Conservation (phyloP, 2,113 vertebrate species). For the Leiothrix lutea region DNA sequence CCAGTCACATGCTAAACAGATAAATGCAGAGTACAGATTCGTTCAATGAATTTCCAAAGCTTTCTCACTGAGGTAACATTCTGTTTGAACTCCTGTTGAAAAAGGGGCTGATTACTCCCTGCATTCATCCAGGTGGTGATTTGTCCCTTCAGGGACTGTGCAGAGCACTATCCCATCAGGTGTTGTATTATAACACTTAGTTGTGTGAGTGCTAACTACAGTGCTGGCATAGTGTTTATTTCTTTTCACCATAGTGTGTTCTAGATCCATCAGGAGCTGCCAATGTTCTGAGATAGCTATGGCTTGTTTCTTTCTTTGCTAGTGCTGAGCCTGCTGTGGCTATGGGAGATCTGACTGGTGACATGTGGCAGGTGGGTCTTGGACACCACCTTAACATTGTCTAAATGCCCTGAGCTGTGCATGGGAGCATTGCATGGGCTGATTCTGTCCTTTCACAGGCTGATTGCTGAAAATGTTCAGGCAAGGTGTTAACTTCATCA, state of each 20-base stretch:
- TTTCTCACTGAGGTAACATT: background rate
- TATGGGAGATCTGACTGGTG: background rate
- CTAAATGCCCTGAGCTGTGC: background rate
- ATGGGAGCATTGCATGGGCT: fast-evolving
- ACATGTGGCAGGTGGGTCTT: background rate
- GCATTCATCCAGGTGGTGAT: background rate
- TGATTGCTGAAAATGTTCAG: background rate
- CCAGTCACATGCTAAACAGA: background rate
- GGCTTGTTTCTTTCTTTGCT: background rate
- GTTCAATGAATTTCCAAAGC: background rate
- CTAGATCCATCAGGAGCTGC: background rate
- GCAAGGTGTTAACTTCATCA: background rate
- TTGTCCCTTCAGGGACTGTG: background rate
- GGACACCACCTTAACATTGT: fast-evolving
- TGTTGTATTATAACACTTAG: background rate
- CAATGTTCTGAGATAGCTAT: background rate
- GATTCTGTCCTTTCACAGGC: background rate
- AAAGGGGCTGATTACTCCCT: background rate
- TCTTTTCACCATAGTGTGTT: background rate
- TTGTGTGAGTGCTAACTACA: background rate
- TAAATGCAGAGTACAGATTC: background rate
- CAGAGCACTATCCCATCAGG: background rate
- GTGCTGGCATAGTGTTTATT: background rate
- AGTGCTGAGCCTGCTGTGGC: background rate
- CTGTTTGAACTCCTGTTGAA: background rate